Conservation (phyloP, 2,888 invertebrate genomes). For the Aleiodes leptofemur region DNA sequence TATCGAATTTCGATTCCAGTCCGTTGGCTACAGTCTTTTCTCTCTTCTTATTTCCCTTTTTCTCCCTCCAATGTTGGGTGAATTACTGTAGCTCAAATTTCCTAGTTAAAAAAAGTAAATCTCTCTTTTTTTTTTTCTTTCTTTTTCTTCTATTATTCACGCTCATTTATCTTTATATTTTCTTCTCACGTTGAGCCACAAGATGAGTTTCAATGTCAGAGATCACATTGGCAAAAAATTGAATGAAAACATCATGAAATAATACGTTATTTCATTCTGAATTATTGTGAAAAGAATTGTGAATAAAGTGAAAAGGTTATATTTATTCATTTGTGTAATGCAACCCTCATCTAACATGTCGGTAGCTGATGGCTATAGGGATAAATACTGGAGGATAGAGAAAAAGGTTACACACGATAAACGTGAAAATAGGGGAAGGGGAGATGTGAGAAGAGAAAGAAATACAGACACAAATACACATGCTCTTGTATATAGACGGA, state of each 20-base stretch:
- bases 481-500: no score
- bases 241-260: no score
- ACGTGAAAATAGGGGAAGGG: constrained; percentile 1
- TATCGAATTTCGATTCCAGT: constrained; percentile 68
- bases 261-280: background rate
- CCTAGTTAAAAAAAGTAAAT: constrained; percentile 29
- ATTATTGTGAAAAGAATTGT: background rate
- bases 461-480: no score
- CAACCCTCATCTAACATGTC: no score
- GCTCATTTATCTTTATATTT: constrained; percentile 62
- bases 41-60: constrained; percentile 16
- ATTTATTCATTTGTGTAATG: no score
- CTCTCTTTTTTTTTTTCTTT: no score
- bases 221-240: no score
- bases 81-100: constrained; percentile 42
- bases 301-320: no score
- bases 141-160: constrained; percentile 63
- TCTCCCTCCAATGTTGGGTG: constrained; percentile 24
- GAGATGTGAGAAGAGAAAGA: constrained; percentile 17
- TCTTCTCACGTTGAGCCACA: constrained; percentile 48
- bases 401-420: background rate
- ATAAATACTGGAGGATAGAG: background rate
- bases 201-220: constrained; percentile 5
- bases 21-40: constrained; percentile 49
- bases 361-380: no score